Base-by-base conservation (phyloP, 2,888 invertebrate species). In the Euphydryas editha region DNA sequence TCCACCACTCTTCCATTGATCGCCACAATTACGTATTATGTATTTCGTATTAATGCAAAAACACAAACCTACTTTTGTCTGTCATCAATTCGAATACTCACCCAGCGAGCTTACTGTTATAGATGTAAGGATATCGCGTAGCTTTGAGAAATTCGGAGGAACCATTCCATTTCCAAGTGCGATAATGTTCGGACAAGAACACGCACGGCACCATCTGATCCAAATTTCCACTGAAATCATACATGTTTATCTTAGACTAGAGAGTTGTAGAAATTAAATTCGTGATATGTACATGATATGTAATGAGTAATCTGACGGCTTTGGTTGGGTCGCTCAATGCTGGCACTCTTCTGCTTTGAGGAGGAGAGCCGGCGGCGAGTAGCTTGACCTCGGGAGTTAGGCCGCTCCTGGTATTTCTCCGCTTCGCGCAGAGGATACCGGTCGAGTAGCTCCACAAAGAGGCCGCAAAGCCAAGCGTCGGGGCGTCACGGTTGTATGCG, bases 181-280 rank as follows among this genome's bases (percentile, higher is more conserved):
- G 84, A 55, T 85, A 84, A 70, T 81, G 80, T 63, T 90, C 88
- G 0, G 87, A 83, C 1, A 84, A 79, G 20, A 75, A 75, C 21
- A 83, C 80, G 62, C 92, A 92, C 0, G 91, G 83, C 67, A 92
- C 64, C 87, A 92, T 88, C 77, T 82, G 86, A 62, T 92, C 92
- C 17, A 92, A 73, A n/a, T 92, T 90, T 0, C 92, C 92, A 60
- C 92, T 92, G 77, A 39, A 64, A 58, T 39, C 13, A 59, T 6
- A 10, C n/a, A n/a, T 8, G n/a, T n/a, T n/a, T 8, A 15, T 13
- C 39, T 44, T 13, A 39, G 4, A 13, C 10, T 39, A 21, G 7
- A 24, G 5, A 46, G 20, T 10, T 8, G 55, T 20, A 44, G 13
- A n/a, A 42, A 13, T 42, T 1, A 42, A 42, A 42, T 42, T n/a